Conservation (phyloP, 2,797 vertebrate species). For the Centroberyx gerrardi region DNA sequence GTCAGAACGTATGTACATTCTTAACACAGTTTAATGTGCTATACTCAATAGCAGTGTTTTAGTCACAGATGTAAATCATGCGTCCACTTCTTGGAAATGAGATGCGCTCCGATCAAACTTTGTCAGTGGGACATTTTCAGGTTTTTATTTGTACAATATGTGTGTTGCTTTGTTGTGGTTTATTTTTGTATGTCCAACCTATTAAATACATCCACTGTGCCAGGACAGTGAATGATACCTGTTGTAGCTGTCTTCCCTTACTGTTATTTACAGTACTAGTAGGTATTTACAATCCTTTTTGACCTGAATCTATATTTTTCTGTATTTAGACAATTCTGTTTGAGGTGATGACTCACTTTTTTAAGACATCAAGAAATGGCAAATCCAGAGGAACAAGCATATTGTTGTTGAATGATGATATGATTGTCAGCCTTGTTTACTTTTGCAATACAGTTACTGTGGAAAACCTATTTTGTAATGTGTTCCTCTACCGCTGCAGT, state of each 20-base stretch:
- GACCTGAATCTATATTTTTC: constrained; percentile 79
- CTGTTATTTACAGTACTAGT: constrained; percentile 74
- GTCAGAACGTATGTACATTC: constrained; percentile 78
- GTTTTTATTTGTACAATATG: constrained; percentile 92
- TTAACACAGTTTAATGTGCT: constrained; percentile 84
- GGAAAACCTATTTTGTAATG: constrained; percentile 73
- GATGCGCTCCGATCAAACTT: constrained; percentile 91
- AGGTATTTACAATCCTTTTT: constrained; percentile 78
- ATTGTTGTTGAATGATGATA: constrained; percentile 77
- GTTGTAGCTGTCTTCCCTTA: constrained; percentile 82
- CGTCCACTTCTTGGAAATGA: constrained; percentile 88
- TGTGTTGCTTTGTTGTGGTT: constrained; percentile 90
- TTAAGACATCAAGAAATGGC: constrained; percentile 67
- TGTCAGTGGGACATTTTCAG: constrained; percentile 95
- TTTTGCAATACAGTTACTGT: constrained; percentile 80
- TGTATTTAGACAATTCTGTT: constrained; percentile 80
- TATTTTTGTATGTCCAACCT: constrained; percentile 87
- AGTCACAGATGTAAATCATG: constrained; percentile 92
- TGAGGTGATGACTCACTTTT: constrained; percentile 73
- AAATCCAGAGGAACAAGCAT: constrained; percentile 70
- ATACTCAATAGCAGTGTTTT: constrained; percentile 91
- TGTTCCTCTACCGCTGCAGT: constrained; percentile 64
- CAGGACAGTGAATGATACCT: constrained; percentile 82
- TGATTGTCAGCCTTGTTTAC: constrained; percentile 77
- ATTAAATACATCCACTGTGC: constrained; percentile 87